Evolutionary conservation across 2,888 invertebrate species (phyloP), one percentile per base, ranked within the genome.

Genomic region (Thumatha senex): DNA sequence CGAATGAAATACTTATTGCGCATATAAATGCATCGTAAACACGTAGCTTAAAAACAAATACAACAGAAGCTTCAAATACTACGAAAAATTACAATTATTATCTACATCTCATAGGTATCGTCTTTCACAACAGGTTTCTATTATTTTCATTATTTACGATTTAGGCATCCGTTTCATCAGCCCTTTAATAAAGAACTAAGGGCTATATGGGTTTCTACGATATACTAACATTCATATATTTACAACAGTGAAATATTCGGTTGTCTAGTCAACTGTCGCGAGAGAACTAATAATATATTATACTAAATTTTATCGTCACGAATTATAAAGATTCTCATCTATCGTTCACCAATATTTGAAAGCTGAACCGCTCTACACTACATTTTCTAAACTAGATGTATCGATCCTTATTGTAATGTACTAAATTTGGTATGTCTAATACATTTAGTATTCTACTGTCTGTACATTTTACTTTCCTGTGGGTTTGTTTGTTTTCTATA

Each of bases 311-410:
- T 57, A 66, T 76, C 71, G 76, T 83, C 68, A 75, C 69, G 76
- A 82, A 82, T 84, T 82, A 80, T 86, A 84, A 80, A 86, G 77
- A 82, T 81, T 79, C 75, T 73, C 75, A n/a, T 24, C 78, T 85
- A 84, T 73, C 69, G 56, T 77, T 72, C 76, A 82, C 90, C 90
- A 90, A 91, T 91, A 91, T 91, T 91, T 74, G 90, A 91, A 91
- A 91, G 90, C 90, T 91, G 90, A 84, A 89, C 89, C 76, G 84
- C 78, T 80, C 78, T 70, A 70, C 74, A 72, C 86, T 87, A 89
- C 78, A 58, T 64, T 78, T 74, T 73, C 83, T 88, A 86, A 76
- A 58, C 84, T 88, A 87, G 76, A 79, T 80, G 82, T 84, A 62
- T 79, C 84, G 68, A 79, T 68, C 74, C 80, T 85, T 81, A 80